Evolutionary conservation across 2,113 vertebrate genomes (phyloP).

Genomic region (Pedetes capensis): DNA sequence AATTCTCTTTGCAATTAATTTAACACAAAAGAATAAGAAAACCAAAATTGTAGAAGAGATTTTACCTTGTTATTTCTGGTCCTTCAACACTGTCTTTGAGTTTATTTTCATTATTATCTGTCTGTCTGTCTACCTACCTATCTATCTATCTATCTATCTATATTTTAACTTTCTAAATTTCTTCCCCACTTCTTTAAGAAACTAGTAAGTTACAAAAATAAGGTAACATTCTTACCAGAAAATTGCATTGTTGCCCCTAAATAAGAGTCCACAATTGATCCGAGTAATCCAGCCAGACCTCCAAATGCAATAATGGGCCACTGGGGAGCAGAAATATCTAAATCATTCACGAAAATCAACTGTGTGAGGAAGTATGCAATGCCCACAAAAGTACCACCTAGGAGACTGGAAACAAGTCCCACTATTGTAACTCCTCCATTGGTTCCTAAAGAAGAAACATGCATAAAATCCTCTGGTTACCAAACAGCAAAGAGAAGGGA

Average conservation of each 20-base stretch:
- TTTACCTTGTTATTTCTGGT: neutral
- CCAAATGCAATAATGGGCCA: slow-evolving; percentile 94
- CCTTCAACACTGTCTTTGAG: neutral
- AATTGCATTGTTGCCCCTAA: slow-evolving; percentile 97
- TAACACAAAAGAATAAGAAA: slow-evolving; percentile 23
- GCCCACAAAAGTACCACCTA: slow-evolving; percentile 91
- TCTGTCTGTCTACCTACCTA: neutral
- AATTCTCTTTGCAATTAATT: slow-evolving; percentile 2
- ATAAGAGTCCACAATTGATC: slow-evolving; percentile 95
- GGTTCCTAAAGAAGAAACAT: slow-evolving; percentile 87
- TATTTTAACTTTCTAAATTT: neutral
- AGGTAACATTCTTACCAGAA: slow-evolving; percentile 85
- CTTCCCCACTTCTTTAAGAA: slow-evolving; percentile 25
- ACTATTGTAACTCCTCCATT: slow-evolving; percentile 93
- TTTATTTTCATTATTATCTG: neutral
- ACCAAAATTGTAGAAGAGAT: neutral
- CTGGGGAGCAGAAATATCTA: slow-evolving; percentile 91
- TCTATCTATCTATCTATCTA: neutral
- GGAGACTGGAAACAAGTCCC: slow-evolving; percentile 90
- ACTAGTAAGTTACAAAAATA: neutral
- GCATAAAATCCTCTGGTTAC: slow-evolving; percentile 2
- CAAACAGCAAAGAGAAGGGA: slow-evolving; percentile 13
- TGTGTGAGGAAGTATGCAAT: slow-evolving; percentile 90
- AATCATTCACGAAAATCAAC: slow-evolving; percentile 87
- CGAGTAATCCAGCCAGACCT: slow-evolving; percentile 90